Evolutionary conservation across 2,888 invertebrate genomes (phyloP).

Genomic region (Atethmia centrago): DNA sequence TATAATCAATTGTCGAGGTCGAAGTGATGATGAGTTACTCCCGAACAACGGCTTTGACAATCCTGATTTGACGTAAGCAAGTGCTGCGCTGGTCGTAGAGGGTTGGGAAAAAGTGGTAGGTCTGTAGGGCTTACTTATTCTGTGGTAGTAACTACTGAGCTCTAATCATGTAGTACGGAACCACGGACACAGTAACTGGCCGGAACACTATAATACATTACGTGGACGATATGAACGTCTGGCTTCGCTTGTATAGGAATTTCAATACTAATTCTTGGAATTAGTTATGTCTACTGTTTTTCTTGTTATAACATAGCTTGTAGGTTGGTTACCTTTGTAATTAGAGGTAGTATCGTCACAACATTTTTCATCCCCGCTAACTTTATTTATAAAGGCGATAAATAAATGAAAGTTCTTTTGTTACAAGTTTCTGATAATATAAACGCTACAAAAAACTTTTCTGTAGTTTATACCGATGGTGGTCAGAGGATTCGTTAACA

Average conservation of each 20-base stretch:
- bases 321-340: neutral
- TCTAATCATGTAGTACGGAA: conserved; percentile 69
- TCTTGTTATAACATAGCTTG: neutral
- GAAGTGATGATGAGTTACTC: no score
- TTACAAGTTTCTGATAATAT: neutral
- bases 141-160: conserved; percentile 34
- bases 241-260: conserved; percentile 39
- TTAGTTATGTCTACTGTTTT: conserved; percentile 10
- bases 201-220: conserved; percentile 75
- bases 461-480: neutral
- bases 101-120: fast-evolving
- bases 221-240: conserved; percentile 62
- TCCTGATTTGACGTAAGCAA: neutral
- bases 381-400: neutral
- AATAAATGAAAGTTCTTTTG: no score
- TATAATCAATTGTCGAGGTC: no score
- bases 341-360: neutral
- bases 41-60: no score
- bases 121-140: conserved; percentile 16
- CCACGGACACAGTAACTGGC: conserved; percentile 68
- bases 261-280: no score
- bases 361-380: neutral
- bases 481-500: neutral
- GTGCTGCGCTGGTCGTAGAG: neutral
- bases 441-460: neutral